Percentiles rank a stretch among this genome's conserved stretches.
These are phyloP conservation scores for Aviceda subcristata DNA, from an alignment of 2,113 vertebrate species.

Conservation along the genomic window DNA sequence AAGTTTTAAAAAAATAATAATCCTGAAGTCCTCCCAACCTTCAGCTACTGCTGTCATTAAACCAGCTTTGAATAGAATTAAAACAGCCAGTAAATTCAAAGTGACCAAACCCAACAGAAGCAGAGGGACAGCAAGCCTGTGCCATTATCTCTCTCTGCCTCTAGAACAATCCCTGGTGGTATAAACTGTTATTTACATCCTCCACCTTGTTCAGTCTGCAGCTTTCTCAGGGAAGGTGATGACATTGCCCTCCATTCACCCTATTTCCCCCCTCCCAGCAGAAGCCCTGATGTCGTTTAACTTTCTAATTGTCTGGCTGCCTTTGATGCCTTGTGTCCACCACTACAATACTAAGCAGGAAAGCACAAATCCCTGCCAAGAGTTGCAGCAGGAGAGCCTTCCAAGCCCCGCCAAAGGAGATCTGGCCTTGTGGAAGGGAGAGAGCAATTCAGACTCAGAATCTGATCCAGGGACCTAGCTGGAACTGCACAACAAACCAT, in stretches of 20 bases:
- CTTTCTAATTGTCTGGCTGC: background rate
- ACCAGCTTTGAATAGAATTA: background rate
- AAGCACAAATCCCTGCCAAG: background rate
- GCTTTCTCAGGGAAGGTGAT: background rate
- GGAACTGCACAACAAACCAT: background rate
- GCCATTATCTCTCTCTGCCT: background rate
- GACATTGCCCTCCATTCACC: background rate
- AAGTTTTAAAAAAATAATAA: background rate
- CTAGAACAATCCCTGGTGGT: background rate
- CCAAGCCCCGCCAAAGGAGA: background rate
- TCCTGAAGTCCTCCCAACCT: background rate
- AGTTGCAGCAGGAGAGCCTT: background rate
- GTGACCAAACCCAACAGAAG: background rate
- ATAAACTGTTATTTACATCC: background rate
- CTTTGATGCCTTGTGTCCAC: background rate
- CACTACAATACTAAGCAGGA: background rate
- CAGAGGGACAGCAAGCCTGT: background rate
- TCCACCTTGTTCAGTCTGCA: background rate
- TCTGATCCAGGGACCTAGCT: background rate
- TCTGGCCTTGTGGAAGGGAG: background rate
- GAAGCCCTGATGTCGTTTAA: background rate
- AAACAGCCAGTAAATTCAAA: background rate
- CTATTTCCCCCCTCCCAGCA: background rate
- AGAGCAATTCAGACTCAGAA: background rate
- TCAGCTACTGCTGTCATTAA: background rate